Percentiles rank a stretch among this genome's conserved stretches.
Evolutionary conservation across 2,797 vertebrate genomes (phyloP).

Genomic region (Eospalax fontanierii): DNA sequence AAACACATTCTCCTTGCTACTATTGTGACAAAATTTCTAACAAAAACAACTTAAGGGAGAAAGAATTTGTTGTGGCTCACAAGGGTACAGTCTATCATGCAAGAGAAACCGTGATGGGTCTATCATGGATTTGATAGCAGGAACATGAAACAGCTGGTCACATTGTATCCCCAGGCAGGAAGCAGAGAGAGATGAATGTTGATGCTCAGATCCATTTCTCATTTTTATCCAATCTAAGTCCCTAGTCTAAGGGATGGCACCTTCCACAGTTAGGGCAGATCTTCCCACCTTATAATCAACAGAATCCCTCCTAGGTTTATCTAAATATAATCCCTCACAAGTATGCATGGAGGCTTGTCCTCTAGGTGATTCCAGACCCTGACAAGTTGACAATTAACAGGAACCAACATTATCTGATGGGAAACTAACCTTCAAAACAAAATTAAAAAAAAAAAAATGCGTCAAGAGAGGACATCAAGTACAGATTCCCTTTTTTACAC

Average conservation of each 20-base stretch:
- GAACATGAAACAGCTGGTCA: not conserved
- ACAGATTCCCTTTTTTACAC: constrained; percentile 5
- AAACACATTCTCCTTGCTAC: constrained; percentile 18
- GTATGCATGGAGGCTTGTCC: not conserved
- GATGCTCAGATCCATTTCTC: not conserved
- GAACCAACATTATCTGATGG: not conserved
- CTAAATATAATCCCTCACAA: not conserved
- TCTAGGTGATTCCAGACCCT: not conserved
- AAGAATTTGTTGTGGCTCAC: not conserved
- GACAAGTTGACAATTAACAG: not conserved
- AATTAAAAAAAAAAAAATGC: constrained; percentile 5
- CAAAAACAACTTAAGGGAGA: not conserved
- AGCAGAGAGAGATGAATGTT: not conserved
- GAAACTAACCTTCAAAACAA: constrained; percentile 51
- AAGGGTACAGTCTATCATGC: not conserved
- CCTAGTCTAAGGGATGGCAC: not conserved
- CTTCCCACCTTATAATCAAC: not conserved
- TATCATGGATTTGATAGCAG: too few relatives aligned
- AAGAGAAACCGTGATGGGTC: too few relatives aligned
- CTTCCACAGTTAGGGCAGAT: not conserved
- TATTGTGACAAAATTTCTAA: not conserved
- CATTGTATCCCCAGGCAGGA: not conserved
- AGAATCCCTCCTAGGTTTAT: not conserved
- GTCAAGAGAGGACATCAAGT: constrained; percentile 34
- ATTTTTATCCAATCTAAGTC: not conserved